Evolutionary conservation across 2,113 vertebrate genomes (phyloP).

Genomic region (Vidua macroura): DNA sequence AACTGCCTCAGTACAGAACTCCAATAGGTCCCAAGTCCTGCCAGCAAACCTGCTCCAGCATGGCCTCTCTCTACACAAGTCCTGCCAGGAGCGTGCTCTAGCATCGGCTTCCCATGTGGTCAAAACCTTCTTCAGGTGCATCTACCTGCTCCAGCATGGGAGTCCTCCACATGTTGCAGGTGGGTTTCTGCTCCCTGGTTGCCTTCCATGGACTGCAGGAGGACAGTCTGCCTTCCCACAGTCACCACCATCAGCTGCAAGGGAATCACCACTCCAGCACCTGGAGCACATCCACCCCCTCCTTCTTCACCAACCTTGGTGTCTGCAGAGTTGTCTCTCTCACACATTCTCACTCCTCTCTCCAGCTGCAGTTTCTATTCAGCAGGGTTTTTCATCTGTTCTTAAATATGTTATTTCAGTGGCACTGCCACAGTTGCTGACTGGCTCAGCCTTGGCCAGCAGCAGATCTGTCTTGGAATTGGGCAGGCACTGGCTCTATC

Average conservation of each 20-base stretch:
- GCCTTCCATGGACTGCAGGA: background rate
- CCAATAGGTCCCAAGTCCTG: background rate
- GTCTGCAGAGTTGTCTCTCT: background rate
- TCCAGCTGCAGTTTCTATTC: background rate
- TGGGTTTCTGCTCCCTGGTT: background rate
- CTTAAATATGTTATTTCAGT: background rate
- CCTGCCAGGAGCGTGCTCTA: background rate
- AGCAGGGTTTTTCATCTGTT: background rate
- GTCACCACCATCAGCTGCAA: background rate
- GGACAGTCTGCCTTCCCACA: background rate
- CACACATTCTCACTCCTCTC: background rate
- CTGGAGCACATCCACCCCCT: background rate
- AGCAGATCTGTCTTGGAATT: rapidly evolving
- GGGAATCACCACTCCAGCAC: rapidly evolving
- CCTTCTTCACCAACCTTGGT: background rate
- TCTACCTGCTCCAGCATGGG: background rate
- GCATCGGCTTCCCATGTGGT: background rate
- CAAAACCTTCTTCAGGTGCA: background rate
- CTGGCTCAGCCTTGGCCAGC: background rate
- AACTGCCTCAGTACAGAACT: background rate
- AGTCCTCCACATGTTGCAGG: background rate
- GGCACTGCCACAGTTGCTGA: background rate
- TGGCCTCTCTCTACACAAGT: background rate
- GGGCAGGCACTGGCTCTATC: rapidly evolving
- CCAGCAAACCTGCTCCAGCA: background rate